Conservation (phyloP, 2,888 invertebrate genomes). For the Hirtodrosophila histrioides region DNA sequence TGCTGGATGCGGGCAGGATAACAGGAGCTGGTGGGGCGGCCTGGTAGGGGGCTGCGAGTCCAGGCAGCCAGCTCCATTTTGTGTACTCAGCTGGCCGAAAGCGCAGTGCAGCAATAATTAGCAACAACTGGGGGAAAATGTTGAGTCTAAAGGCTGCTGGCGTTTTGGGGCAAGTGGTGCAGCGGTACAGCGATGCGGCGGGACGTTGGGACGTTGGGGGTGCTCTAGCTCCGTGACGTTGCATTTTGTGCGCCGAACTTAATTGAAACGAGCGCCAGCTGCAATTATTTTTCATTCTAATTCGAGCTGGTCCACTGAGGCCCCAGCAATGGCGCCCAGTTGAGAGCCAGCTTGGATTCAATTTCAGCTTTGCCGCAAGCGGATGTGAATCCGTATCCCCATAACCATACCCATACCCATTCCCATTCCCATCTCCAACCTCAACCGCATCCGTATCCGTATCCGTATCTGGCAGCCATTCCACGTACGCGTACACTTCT, state of each 20-base stretch:
- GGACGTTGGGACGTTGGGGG: too few relatives aligned
- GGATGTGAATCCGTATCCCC: slow-evolving; percentile 3
- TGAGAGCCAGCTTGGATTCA: slow-evolving; percentile 8
- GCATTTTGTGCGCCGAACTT: slow-evolving; percentile 60
- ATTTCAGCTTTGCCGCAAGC: slow-evolving; percentile 13
- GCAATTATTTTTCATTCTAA: slow-evolving; percentile 78
- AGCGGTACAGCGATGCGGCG: too few relatives aligned
- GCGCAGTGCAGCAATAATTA: slow-evolving; percentile 62
- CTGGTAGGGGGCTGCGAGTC: background rate
- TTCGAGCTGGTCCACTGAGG: slow-evolving; percentile 50
- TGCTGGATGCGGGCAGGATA: slow-evolving; percentile 11
- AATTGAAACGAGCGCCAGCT: slow-evolving; percentile 73
- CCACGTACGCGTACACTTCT: slow-evolving; percentile 21
- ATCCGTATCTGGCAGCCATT: background rate
- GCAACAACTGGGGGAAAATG: slow-evolving; percentile 47
- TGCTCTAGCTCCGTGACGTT: slow-evolving; percentile 29
- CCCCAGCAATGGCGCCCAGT: background rate
- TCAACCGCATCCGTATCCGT: slow-evolving; percentile 1
- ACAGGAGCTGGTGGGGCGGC: too few relatives aligned
- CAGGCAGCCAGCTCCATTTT: slow-evolving; percentile 30
- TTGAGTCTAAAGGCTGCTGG: too few relatives aligned
- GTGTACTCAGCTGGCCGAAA: slow-evolving; percentile 55
- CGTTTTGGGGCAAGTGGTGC: slow-evolving; percentile 17
- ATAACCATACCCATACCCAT: slow-evolving; percentile 1
- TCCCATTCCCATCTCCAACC: background rate